A percentile compares a stretch with the other conserved stretches of the same genome.
phyloP scores from a whole-genome alignment of 2,888 invertebrate species.

The Patella ulyssiponensis region DNA sequence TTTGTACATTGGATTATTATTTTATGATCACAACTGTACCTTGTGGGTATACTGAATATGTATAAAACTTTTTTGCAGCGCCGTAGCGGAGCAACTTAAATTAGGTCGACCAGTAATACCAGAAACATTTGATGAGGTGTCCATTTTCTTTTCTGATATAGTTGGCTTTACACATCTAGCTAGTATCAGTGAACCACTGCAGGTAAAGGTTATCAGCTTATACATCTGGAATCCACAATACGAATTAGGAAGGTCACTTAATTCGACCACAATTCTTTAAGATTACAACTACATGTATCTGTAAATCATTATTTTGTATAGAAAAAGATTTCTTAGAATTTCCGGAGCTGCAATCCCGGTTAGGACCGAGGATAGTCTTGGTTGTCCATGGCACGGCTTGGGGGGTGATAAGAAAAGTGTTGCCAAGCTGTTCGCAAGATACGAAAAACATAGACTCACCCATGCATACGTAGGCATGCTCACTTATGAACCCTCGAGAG shows the following conservation, averaged over 20 bases:
- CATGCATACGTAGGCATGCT: no score
- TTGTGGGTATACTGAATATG: no score
- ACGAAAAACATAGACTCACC: no score
- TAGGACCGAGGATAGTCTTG: no score
- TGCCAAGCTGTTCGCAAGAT: no score
- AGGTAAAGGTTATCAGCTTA: slow-evolving; percentile 38
- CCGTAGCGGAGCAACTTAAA: slow-evolving; percentile 67
- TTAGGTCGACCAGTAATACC: slow-evolving; percentile 61
- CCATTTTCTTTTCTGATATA: slow-evolving; percentile 70
- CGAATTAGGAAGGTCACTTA: neutral
- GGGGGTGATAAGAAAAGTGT: no score
- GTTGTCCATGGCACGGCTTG: no score
- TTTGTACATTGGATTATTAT: no score
- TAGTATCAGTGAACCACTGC: slow-evolving; percentile 59
- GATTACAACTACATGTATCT: neutral
- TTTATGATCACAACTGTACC: no score
- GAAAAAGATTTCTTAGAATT: neutral
- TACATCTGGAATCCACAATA: no score
- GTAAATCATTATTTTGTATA: neutral
- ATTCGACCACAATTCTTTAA: neutral
- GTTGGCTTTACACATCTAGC: slow-evolving; percentile 69
- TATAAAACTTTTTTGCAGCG: slow-evolving; percentile 40
- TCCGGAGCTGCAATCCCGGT: no score
- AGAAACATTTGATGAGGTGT: slow-evolving; percentile 61
- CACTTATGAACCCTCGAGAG: no score